Percentiles rank a stretch among this genome's conserved stretches.
phyloP scores from a whole-genome alignment of 1,140 invertebrate genomes.

The Hirudo medicinalis region DNA sequence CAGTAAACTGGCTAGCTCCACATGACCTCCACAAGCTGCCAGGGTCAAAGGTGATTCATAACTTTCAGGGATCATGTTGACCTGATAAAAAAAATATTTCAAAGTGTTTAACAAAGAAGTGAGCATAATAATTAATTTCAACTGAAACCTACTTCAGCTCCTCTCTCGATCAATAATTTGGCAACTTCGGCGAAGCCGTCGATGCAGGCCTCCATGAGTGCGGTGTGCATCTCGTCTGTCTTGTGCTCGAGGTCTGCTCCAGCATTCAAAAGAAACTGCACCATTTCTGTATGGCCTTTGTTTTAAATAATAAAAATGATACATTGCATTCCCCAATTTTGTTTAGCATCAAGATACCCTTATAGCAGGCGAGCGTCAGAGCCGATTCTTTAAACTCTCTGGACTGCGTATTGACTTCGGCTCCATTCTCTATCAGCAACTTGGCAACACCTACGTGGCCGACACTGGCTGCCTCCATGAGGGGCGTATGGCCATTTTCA shows the following conservation, averaged over 20 bases:
- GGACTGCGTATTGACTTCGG: conserved; percentile 95
- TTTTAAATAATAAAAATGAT: conserved; percentile 33
- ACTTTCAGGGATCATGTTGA: conserved; percentile 97
- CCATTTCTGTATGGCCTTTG: conserved; percentile 90
- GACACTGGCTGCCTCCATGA: conserved; percentile 99
- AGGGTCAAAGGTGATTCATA: conserved; percentile 96
- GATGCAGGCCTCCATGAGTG: conserved; percentile 98
- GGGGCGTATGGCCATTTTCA: conserved; percentile 92
- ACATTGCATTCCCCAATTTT: too few species aligned
- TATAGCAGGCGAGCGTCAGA: conserved; percentile 18
- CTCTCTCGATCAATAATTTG: conserved; percentile 41
- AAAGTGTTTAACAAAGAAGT: neutral
- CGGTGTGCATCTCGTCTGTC: conserved; percentile 98
- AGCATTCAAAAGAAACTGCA: conserved; percentile 41
- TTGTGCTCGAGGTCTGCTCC: conserved; percentile 67
- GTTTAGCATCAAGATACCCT: conserved; percentile 45
- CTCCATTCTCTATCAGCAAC: conserved; percentile 48
- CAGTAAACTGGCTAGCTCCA: conserved; percentile 77
- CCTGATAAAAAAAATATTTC: conserved; percentile 42
- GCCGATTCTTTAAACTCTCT: conserved; percentile 18
- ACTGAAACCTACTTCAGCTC: conserved; percentile 88
- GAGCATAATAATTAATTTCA: neutral
- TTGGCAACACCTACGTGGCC: conserved; percentile 58
- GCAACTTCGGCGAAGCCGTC: conserved; percentile 69
- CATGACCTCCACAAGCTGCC: conserved; percentile 93